Evolutionary conservation across 2,113 vertebrate genomes (phyloP).

Genomic region (human (Homo sapiens)): DNA sequence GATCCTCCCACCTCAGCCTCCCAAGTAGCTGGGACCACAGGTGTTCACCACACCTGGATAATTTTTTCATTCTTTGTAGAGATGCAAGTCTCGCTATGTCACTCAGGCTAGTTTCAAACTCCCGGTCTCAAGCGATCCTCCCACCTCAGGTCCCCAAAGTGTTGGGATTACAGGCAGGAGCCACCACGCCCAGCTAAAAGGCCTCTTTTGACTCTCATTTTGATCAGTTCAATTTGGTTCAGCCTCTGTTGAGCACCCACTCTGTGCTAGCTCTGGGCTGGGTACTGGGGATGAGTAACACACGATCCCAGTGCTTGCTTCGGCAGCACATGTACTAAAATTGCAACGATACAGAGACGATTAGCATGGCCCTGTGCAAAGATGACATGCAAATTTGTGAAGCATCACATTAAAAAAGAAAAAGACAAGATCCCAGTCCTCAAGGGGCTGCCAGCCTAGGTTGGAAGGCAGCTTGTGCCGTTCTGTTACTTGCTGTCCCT

Average conservation of each 20-base stretch:
- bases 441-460: not conserved
- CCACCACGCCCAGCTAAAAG: not conserved
- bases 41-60: not conserved
- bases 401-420: too few relatives aligned
- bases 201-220: not conserved
- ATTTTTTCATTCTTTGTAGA: not conserved
- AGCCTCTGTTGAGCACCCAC: not conserved
- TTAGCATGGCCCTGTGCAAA: too few relatives aligned
- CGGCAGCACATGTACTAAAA: too few relatives aligned
- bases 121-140: not conserved
- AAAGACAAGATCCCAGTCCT: not conserved
- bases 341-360: too few relatives aligned
- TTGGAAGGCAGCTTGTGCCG: not conserved
- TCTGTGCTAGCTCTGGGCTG: not conserved
- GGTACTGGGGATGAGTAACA: not conserved
- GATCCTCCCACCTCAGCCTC: not conserved
- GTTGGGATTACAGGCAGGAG: not conserved
- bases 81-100: not conserved
- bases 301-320: not conserved
- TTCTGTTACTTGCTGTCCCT: not conserved
- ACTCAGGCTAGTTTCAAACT: not conserved
- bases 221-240: not conserved
- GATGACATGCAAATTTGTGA: too few relatives aligned
- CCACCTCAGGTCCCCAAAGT: not conserved
- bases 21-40: not conserved